Conservation (phyloP, 2,888 invertebrate genomes). For the Limulus polyphemus region DNA sequence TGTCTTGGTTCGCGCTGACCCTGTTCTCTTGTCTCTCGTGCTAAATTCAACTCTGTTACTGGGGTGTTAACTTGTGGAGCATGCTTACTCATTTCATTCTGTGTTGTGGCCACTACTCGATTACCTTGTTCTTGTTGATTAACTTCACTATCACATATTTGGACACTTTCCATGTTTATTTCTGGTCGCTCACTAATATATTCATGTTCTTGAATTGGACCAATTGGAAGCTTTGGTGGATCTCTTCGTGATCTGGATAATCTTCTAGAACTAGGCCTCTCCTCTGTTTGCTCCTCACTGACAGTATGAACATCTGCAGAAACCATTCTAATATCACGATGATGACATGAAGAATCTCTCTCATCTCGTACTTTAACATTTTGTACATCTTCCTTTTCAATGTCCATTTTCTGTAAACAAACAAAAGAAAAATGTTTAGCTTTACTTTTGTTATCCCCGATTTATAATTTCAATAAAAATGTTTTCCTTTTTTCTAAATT, state of each 20-base stretch:
- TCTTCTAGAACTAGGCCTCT: too few species aligned
- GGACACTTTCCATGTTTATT: background rate
- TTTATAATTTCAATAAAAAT: too few species aligned
- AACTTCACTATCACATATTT: constrained; percentile 1
- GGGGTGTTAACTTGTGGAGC: constrained; percentile 3
- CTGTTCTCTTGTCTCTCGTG: background rate
- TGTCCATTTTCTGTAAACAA: constrained; percentile 19
- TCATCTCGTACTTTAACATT: background rate
- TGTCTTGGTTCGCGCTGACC: constrained; percentile 9
- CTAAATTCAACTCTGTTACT: background rate
- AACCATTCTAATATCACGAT: too few species aligned
- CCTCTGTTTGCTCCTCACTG: too few species aligned
- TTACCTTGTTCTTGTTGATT: constrained; percentile 4
- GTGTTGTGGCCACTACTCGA: background rate
- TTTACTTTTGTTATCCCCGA: too few species aligned
- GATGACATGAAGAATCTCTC: too few species aligned
- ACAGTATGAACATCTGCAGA: too few species aligned
- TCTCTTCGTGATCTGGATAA: background rate
- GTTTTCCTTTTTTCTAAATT: too few species aligned
- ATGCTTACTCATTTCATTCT: constrained; percentile 1
- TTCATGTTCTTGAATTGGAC: background rate
- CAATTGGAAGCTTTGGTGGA: constrained; percentile 1
- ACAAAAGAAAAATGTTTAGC: background rate
- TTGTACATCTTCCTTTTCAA: constrained; percentile 17
- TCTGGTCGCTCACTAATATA: background rate